A percentile compares a stretch with the other conserved stretches of the same genome.
phyloP scores from a whole-genome alignment of 2,797 vertebrate species.

The Chiroxiphia lanceolata region DNA sequence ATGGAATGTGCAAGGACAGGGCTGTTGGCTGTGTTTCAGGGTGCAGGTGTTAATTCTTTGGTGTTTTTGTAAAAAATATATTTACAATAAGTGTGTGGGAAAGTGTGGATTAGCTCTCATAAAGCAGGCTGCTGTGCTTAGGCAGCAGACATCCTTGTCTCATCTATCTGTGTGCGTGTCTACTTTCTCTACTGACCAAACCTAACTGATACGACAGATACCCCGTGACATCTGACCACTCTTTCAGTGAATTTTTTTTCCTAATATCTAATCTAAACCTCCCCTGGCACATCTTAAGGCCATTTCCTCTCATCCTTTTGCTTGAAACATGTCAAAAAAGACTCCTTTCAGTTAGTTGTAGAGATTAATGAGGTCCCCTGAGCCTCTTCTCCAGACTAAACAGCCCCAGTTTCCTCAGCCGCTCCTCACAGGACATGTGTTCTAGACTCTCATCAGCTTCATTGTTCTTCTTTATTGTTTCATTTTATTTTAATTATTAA shows the following conservation, averaged over 20 bases:
- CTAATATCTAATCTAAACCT: not conserved
- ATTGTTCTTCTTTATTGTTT: not conserved
- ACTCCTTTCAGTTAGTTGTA: not conserved
- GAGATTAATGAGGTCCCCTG: not conserved
- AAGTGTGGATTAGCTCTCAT: too few relatives aligned
- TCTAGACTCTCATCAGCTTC: not conserved
- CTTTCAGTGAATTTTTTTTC: not conserved
- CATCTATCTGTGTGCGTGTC: too few relatives aligned
- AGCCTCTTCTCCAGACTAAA: not conserved
- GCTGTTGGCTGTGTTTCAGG: too few relatives aligned
- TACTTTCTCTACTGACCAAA: too few relatives aligned
- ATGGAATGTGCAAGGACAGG: too few relatives aligned
- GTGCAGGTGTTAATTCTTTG: too few relatives aligned
- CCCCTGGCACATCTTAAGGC: not conserved
- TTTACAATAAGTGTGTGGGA: too few relatives aligned
- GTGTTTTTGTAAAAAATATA: too few relatives aligned
- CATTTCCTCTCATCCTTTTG: not conserved
- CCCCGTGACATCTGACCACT: not conserved
- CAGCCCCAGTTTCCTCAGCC: not conserved
- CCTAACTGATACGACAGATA: too few relatives aligned
- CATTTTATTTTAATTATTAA: not conserved
- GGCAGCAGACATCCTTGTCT: too few relatives aligned
- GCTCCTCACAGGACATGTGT: not conserved
- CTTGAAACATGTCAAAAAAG: not conserved
- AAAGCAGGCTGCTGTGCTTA: too few relatives aligned